These are phyloP conservation scores for Rhombomys opimus DNA, from an alignment of 2,113 vertebrate genomes.

Conservation along the genomic window DNA sequence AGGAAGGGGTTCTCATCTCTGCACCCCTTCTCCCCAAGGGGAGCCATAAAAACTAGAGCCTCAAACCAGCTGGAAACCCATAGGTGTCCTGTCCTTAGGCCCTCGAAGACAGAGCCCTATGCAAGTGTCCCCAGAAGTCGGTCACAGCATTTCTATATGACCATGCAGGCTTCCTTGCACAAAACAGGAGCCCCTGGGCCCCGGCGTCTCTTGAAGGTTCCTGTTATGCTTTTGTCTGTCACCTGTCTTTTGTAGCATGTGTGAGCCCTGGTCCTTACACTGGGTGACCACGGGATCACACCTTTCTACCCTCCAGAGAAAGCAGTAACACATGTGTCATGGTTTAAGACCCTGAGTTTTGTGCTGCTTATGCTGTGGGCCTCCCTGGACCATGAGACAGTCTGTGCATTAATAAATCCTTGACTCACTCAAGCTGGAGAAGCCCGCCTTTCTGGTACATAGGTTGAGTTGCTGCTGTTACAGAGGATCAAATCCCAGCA, in stretches of 20 bases:
- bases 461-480: too few species aligned
- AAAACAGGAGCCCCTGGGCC: too few species aligned
- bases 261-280: not conserved
- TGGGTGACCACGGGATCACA: not conserved
- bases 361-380: not conserved
- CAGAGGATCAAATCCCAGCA: not conserved
- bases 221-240: too few species aligned
- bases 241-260: not conserved
- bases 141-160: rapidly evolving
- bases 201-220: too few species aligned
- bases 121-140: rapidly evolving
- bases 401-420: not conserved
- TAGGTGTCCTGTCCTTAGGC: too few species aligned
- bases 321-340: not conserved
- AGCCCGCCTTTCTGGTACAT: not conserved
- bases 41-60: not conserved
- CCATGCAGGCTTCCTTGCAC: not conserved
- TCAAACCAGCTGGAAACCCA: not conserved
- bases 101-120: not conserved
- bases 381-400: not conserved
- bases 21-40: not conserved
- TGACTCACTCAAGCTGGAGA: not conserved
- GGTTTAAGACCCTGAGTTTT: too few species aligned
- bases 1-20: not conserved
- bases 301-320: not conserved